Percentiles rank a stretch among this genome's conserved stretches.
Evolutionary conservation across 2,797 vertebrate genomes (phyloP).

Genomic region (Perodicticus potto): DNA sequence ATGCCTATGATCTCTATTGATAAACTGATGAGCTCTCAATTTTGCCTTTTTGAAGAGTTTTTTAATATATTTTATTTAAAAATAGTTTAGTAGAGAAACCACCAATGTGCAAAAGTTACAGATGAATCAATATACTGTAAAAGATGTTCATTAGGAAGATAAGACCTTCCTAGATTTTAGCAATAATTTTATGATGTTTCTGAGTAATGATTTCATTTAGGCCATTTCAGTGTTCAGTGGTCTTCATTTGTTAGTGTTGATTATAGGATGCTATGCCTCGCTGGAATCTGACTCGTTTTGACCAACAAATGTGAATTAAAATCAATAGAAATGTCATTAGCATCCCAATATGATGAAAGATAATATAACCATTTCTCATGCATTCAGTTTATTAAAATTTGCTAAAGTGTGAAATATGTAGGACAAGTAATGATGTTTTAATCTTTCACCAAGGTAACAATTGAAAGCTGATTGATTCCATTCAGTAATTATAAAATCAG

Average conservation of each 20-base stretch:
- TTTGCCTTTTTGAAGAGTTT: constrained; percentile 46
- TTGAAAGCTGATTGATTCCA: constrained; percentile 91
- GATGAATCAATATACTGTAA: constrained; percentile 81
- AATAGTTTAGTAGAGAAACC: constrained; percentile 77
- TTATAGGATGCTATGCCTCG: constrained; percentile 83
- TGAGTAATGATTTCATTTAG: constrained; percentile 88
- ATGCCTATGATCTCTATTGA: neutral
- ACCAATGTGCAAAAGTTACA: constrained; percentile 74
- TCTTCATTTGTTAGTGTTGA: constrained; percentile 87
- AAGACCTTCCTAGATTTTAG: constrained; percentile 80
- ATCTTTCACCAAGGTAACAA: constrained; percentile 90
- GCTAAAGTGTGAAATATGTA: constrained; percentile 89
- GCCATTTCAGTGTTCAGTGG: constrained; percentile 85
- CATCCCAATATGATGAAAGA: constrained; percentile 84
- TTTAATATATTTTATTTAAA: constrained; percentile 67
- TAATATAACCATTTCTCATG: constrained; percentile 89
- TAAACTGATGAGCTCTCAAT: neutral
- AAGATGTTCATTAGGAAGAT: constrained; percentile 84
- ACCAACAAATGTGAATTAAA: constrained; percentile 88
- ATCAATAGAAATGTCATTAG: constrained; percentile 90
- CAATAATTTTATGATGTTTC: constrained; percentile 87
- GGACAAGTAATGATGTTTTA: constrained; percentile 90
- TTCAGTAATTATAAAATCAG: constrained; percentile 91
- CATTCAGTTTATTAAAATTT: constrained; percentile 91
- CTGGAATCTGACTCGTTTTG: constrained; percentile 87